phyloP scores from a whole-genome alignment of 2,888 invertebrate species.

The Junonia oenone region DNA sequence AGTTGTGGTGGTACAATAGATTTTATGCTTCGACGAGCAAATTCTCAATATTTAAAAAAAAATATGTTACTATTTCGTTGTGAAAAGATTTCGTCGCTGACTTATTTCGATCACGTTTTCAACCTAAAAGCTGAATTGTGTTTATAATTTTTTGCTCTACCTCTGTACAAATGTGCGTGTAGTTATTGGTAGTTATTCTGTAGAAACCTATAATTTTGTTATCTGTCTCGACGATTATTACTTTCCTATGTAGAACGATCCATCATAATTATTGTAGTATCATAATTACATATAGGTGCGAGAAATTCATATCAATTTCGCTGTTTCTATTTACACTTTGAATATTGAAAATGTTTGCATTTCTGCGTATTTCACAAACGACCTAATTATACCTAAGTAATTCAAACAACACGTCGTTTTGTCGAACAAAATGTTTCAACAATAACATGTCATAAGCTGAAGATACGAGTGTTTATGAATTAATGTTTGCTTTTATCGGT shows the following conservation, averaged over 20 bases:
- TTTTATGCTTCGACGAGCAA: neutral
- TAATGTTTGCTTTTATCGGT: constrained; percentile 4
- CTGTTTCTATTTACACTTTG: no score
- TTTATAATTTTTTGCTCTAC: neutral
- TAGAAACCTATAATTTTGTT: no score
- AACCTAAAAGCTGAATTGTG: neutral
- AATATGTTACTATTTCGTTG: neutral
- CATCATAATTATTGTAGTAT: no score
- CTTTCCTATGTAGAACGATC: no score
- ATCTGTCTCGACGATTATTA: no score
- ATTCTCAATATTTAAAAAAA: neutral
- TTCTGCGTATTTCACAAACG: no score
- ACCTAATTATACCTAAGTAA: no score
- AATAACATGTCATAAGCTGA: neutral
- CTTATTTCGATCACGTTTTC: neutral
- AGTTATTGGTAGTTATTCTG: no score
- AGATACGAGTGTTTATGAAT: neutral
- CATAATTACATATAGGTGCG: no score
- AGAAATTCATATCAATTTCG: no score
- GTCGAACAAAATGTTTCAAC: neutral
- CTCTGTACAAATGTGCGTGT: neutral
- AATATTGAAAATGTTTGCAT: no score
- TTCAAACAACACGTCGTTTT: no score
- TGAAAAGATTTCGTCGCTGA: neutral
- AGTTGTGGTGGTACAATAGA: neutral